Conservation (phyloP, 2,888 invertebrate species). For the Bellardia bayeri region DNA sequence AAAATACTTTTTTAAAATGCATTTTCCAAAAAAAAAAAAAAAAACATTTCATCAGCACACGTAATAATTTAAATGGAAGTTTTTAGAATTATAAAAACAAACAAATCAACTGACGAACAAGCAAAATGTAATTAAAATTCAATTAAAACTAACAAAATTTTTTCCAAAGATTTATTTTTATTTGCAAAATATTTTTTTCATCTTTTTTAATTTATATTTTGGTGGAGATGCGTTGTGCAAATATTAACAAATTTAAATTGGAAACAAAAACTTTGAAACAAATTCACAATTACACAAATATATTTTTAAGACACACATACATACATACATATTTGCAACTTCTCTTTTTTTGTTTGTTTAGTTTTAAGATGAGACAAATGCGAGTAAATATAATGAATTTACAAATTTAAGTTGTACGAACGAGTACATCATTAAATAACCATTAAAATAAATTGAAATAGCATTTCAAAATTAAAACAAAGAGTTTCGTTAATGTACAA, state of each 20-base stretch:
- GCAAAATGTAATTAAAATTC: slow-evolving; percentile 53
- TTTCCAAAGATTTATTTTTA: neutral
- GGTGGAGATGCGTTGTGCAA: too few species aligned
- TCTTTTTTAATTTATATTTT: neutral
- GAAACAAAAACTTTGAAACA: neutral
- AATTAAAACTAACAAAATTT: slow-evolving; percentile 33
- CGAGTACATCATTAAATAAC: slow-evolving; percentile 53
- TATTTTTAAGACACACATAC: neutral
- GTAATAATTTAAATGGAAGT: slow-evolving; percentile 27
- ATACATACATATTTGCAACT: slow-evolving; percentile 10
- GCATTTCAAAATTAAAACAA: neutral
- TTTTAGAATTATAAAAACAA: slow-evolving; percentile 48
- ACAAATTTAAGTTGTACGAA: slow-evolving; percentile 7
- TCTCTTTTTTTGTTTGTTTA: slow-evolving; percentile 5
- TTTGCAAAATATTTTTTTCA: neutral
- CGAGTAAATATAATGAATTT: slow-evolving; percentile 9
- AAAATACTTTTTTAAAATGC: slow-evolving; percentile 45
- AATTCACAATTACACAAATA: neutral
- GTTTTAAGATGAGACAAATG: slow-evolving; percentile 17
- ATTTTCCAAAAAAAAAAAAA: slow-evolving; percentile 15
- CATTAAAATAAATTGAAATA: slow-evolving; percentile 46
- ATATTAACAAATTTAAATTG: neutral
- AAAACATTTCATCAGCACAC: slow-evolving; percentile 42
- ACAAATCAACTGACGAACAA: neutral
- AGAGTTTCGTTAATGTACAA: neutral